These are phyloP conservation scores for Potamilus streckersoni DNA, from an alignment of 1,140 invertebrate genomes.

Conservation along the genomic window DNA sequence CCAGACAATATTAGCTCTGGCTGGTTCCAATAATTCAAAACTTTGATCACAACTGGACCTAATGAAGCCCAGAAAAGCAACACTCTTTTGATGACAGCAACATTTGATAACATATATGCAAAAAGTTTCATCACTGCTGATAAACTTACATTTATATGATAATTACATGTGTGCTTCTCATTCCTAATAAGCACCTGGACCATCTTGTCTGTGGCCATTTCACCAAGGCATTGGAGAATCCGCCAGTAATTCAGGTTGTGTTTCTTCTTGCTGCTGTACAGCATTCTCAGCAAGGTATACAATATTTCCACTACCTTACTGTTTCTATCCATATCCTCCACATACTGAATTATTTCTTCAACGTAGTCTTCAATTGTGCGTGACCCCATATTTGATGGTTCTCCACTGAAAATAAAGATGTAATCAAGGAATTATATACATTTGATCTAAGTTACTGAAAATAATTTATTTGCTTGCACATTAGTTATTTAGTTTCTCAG, in stretches of 20 bases:
- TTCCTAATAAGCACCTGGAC: conserved; percentile 18
- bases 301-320: conserved; percentile 14
- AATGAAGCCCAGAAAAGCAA: conserved; percentile 21
- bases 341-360: conserved; percentile 21
- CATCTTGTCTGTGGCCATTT: conserved; percentile 22
- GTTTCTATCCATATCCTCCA: conserved; percentile 20
- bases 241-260: conserved; percentile 41
- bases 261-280: conserved; percentile 29
- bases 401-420: background rate
- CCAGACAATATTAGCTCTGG: conserved; percentile 10
- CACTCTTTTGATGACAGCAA: conserved; percentile 33
- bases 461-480: no score
- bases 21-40: conserved; percentile 28
- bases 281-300: conserved; percentile 38
- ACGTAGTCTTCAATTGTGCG: conserved; percentile 39
- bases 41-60: conserved; percentile 28
- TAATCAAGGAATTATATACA: background rate
- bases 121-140: conserved; percentile 30
- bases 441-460: no score
- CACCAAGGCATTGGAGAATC: conserved; percentile 39
- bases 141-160: conserved; percentile 23
- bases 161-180: conserved; percentile 27
- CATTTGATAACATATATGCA: conserved; percentile 28
- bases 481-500: no score
- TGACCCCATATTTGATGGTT: conserved; percentile 11